Base-by-base conservation (phyloP, 2,888 invertebrate species). In the Metopia argyrocephala region DNA sequence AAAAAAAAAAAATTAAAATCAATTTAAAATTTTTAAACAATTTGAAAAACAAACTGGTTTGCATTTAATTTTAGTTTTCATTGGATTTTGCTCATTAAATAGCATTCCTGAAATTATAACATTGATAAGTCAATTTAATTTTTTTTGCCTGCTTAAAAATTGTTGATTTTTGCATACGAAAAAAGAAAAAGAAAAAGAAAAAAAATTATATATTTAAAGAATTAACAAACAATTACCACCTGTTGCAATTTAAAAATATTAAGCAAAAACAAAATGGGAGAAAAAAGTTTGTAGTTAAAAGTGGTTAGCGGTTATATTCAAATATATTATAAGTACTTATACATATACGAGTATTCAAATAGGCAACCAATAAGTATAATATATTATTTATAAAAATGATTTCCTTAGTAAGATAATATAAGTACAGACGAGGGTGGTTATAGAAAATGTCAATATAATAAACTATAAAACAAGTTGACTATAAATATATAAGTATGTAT, bases 211-310 rank as follows among this genome's bases (percentile, higher is more conserved):
- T 50, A 61, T 62, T 61, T 38, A 50, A 38, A 57, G n/a, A 61
- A 71, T 71, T 71, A 61, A 18, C 54, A 31, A 25, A 54, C 56
- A 65, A 48, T 31, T 56, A 64, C 56, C 56, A 73, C 54, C 64
- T 73, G 64, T 31, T 64, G 46, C 46, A 54, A 31, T 21, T 56
- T 56, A 56, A 12, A 20, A 20, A 12, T 38, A 9, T 38, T 15
- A 38, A 38, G 15, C 9, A 1, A 12, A 38, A 0, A 38, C 15
- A 38, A 15, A 38, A 38, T 12, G 15, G 12, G 9, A 15, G 15
- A 38, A 38, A 38, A 38, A 12, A n/a, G n/a, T n/a, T n/a, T n/a
- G n/a, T n/a, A n/a, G n/a, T n/a, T n/a, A n/a, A n/a, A 38, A 38
- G 3, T 38, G 38, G 38, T 38, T 38, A 12, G 38, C 15, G 38